Conservation (phyloP, 2,888 invertebrate species). For the Aporophyla lueneburgensis region DNA sequence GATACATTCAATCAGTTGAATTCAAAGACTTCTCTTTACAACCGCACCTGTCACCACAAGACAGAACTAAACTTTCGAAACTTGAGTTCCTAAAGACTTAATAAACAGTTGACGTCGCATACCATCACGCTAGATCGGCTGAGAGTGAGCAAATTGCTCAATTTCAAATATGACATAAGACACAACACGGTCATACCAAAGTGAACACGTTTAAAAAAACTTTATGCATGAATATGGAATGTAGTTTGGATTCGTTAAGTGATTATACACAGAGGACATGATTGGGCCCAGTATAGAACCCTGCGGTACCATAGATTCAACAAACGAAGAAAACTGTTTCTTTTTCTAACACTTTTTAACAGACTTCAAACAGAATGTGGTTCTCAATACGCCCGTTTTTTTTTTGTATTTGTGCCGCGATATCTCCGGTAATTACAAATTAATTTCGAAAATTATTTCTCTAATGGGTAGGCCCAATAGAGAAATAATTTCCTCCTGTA, state of each 20-base stretch:
- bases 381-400: too few species aligned
- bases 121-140: constrained; percentile 43
- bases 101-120: constrained; percentile 38
- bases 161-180: constrained; percentile 59
- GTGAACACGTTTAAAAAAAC: constrained; percentile 12
- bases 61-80: constrained; percentile 52
- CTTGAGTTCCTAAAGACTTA: constrained; percentile 35
- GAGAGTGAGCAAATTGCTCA: constrained; percentile 50
- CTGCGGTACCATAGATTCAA: neutral
- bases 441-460: too few species aligned
- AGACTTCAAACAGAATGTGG: too few species aligned
- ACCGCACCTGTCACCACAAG: constrained; percentile 12
- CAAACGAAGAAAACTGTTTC: neutral
- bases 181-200: constrained; percentile 12
- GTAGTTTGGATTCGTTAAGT: neutral
- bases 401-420: too few species aligned
- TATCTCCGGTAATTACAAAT: too few species aligned
- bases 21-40: constrained; percentile 14
- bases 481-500: too few species aligned
- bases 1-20: constrained; percentile 23
- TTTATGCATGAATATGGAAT: constrained; percentile 11
- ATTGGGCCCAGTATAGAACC: constrained; percentile 11
- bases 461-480: too few species aligned
- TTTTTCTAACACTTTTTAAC: neutral
- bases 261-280: neutral